Base-by-base conservation (phyloP, 1,140 invertebrate species). In the Drosophila santomea region DNA sequence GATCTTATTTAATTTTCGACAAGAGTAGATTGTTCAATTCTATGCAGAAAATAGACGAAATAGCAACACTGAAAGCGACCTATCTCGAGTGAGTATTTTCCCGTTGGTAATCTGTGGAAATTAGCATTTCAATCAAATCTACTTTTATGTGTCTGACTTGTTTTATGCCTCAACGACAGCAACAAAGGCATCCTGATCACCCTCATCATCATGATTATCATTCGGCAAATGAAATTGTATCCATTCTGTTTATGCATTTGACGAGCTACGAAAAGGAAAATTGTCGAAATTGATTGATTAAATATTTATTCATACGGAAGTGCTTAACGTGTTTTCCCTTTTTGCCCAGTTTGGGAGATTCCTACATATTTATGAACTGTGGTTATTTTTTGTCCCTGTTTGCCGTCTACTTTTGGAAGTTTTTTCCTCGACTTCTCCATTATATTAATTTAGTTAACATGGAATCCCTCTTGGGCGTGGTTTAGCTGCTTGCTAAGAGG, bases 71-170 rank as follows among this genome's bases (percentile, higher is more conserved):
- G n/a, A 8, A 17, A 10, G 15, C 8, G 3, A 32, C 7, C 25
- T 28, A 15, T 15, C 28, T 32, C n/a, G 25, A n/a, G n/a, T 10
- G 4, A 35, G 63, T 60, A 50, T 56, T 73, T 77, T 75, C 58
- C 66, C 50, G 61, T 76, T 63, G 51, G 71, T 58, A 56, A 56
- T 63, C 68, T 59, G 61, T 48, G 60, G 45, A 82, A 88, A 86
- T 86, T 86, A 86, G 84, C 83, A 86, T 86, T 86, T 86, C 83
- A 86, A 86, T 86, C 83, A 86, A 86, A 86, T 86, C 83, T 83
- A 79, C 68, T 82, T 86, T 83, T 51, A 88, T 86, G 79, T 88
- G 79, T 88, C 83, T 86, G 79, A 79, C 79, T 88, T 88, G 83
- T 79, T 86, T 86, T 79, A 88, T 82, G 75, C 72, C 79, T 60